phyloP scores from a whole-genome alignment of 35 echinoderm and acorn worm genomes.

The Apostichopus californicus region DNA sequence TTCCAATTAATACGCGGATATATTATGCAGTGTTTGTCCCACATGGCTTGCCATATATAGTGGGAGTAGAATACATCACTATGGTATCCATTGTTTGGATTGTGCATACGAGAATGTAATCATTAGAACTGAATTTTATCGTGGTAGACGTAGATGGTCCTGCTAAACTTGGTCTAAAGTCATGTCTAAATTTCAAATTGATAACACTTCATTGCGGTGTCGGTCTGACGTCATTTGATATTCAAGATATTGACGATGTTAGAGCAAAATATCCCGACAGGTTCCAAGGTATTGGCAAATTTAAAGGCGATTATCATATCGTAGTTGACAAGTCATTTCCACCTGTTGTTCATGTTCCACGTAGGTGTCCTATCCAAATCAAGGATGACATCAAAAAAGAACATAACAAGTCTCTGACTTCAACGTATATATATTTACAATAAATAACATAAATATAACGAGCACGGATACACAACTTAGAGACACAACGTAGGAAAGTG shows the following conservation, averaged over 20 bases:
- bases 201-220: neutral
- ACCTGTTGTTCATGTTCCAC: constrained; percentile 58
- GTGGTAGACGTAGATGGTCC: neutral
- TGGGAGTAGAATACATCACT: neutral
- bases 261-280: constrained; percentile 39
- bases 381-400: constrained; percentile 40
- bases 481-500: too few relatives aligned
- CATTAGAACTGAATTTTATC: neutral
- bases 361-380: neutral
- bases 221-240: too few relatives aligned
- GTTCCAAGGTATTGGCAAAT: constrained; percentile 65
- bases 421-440: too few relatives aligned
- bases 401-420: too few relatives aligned
- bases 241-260: too few relatives aligned
- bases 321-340: constrained; percentile 45
- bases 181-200: neutral
- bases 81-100: neutral
- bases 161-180: neutral
- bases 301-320: constrained; percentile 55
- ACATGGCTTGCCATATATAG: too few relatives aligned
- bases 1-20: too few relatives aligned
- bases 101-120: neutral
- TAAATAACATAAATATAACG: too few relatives aligned
- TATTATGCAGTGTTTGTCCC: too few relatives aligned
- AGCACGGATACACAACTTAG: too few relatives aligned